Evolutionary conservation across 2,113 vertebrate species (phyloP).

Genomic region (Tursiops truncatus): DNA sequence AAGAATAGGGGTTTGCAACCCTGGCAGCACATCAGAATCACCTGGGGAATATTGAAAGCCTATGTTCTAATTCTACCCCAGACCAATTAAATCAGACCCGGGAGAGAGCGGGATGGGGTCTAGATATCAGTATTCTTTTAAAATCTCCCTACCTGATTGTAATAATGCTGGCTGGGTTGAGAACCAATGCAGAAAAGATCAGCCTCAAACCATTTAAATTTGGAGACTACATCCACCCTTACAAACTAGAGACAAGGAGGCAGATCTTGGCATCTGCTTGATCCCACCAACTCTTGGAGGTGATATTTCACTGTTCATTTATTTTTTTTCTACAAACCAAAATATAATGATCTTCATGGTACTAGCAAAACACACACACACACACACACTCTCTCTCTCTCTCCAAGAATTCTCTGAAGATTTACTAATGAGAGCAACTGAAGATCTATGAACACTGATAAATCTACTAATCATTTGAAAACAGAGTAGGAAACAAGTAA

Average conservation of each 20-base stretch:
- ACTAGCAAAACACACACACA: not conserved
- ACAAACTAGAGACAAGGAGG: not conserved
- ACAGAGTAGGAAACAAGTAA: not conserved
- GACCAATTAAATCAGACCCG: not conserved
- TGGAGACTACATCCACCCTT: not conserved
- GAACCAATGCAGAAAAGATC: not conserved
- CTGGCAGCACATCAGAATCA: not conserved
- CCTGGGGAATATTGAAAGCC: not conserved
- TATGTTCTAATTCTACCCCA: not conserved
- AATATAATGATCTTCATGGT: conserved; percentile 1
- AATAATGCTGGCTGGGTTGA: not conserved
- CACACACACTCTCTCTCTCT: not conserved
- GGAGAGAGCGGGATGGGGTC: not conserved
- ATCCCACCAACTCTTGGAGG: not conserved
- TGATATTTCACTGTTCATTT: not conserved
- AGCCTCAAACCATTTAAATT: not conserved
- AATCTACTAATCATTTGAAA: not conserved
- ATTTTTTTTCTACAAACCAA: not conserved
- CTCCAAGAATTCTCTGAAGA: conserved; percentile 34
- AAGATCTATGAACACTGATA: not conserved
- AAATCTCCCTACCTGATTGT: not conserved
- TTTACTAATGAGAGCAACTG: not conserved
- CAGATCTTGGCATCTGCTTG: not conserved
- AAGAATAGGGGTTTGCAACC: not conserved
- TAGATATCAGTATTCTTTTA: not conserved